Base-by-base conservation (phyloP, 1,140 invertebrate species). In the Lamellibrachia luymesi region DNA sequence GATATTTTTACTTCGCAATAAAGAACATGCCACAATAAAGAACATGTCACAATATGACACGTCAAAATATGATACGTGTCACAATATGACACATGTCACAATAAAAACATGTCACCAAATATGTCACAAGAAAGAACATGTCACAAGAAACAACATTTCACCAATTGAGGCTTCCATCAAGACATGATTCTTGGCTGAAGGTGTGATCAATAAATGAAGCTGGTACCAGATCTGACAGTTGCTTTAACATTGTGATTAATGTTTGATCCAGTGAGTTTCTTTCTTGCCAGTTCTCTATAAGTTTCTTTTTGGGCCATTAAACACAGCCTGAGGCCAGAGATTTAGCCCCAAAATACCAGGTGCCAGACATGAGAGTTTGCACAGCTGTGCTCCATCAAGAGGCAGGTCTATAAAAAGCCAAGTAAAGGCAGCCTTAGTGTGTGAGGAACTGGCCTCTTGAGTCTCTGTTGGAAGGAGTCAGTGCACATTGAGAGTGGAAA, bases 241-340 rank as follows among this genome's bases (percentile, higher is more conserved):
- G 64, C 64, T 80, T 80, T 1, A 80, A 80, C 64, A 80, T 80
- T 80, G 6, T 80, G 64, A 80, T 6, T 80, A 80, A 80, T 4
- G 64, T 80, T 80, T 80, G 64, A 80, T 80, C 64, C 64, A 80
- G 64, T 80, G 13, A 80, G 64, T 80, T 80, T 80, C 64, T 80
- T 80, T 80, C 64, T 80, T 80, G 64, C 64, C 64, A 80, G 13
- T 80, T 80, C 64, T 80, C 64, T 22, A 80, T 80, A 22, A 80
- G 64, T 22, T 80, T 80, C 64, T 80, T 80, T 80, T 80, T 80
- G 64, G 64, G 64, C 64, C 64, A 80, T 80, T 80, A 80, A 80
- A 80, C 64, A 80, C 13, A 17, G 64, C 64, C 64, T 22, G 7
- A 22, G 64, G 64, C 64, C 64, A 80, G 64, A 80, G 64, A 80